phyloP scores from a whole-genome alignment of 2,888 invertebrate species.

The Idaea aversata region DNA sequence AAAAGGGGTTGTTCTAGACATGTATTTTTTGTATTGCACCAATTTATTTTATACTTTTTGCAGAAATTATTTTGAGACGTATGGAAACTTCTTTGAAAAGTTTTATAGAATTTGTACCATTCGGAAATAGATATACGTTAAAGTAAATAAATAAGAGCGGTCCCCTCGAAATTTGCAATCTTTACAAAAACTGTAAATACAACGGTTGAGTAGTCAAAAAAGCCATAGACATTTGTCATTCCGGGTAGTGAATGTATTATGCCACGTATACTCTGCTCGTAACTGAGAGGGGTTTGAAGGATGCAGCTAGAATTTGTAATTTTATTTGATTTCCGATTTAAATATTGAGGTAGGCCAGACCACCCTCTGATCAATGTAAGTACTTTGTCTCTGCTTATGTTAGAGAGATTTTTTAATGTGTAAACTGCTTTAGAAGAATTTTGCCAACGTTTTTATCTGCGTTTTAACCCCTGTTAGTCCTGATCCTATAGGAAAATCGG shows the following conservation, averaged over 20 bases:
- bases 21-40: too few species aligned
- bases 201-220: conserved; percentile 51
- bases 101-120: too few species aligned
- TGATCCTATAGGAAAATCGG: too few species aligned
- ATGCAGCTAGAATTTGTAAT: conserved; percentile 48
- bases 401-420: too few species aligned
- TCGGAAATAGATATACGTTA: background rate
- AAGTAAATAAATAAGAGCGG: conserved; percentile 7
- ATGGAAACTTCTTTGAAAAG: too few species aligned
- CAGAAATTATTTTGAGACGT: too few species aligned
- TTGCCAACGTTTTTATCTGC: too few species aligned
- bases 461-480: too few species aligned
- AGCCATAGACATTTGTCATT: conserved; percentile 61
- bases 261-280: conserved; percentile 41
- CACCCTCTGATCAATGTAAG: conserved; percentile 15
- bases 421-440: too few species aligned
- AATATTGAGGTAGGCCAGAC: conserved; percentile 44
- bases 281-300: conserved; percentile 35
- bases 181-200: conserved; percentile 37
- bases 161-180: conserved; percentile 15
- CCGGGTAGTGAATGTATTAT: conserved; percentile 45
- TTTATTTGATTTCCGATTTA: conserved; percentile 58
- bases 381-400: background rate
- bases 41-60: too few species aligned
- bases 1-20: too few species aligned